Evolutionary conservation across 2,113 vertebrate genomes (phyloP).

Genomic region (Calyptommatus sinebrachiatus): DNA sequence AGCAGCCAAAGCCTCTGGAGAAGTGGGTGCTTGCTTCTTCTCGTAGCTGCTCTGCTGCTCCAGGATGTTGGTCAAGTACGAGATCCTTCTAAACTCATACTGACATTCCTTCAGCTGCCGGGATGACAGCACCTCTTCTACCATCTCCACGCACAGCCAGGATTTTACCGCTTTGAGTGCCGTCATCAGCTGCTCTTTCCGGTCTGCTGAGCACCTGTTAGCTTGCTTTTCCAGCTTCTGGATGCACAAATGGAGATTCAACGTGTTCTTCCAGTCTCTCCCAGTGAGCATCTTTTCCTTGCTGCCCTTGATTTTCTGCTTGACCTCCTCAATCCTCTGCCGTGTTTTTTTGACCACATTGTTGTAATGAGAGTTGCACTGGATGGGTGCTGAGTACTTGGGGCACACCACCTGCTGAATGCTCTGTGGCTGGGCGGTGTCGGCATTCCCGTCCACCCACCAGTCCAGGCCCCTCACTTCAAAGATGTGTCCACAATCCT

Average conservation of each 20-base stretch:
- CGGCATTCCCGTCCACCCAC: slow-evolving; percentile 29
- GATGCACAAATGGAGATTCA: slow-evolving; percentile 15
- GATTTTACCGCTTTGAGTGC: background rate
- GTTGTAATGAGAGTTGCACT: slow-evolving; percentile 39
- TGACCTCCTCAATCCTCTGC: slow-evolving; percentile 38
- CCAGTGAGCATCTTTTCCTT: background rate
- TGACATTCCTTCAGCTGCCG: slow-evolving; percentile 4
- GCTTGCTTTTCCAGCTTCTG: slow-evolving; percentile 5
- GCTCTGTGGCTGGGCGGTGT: background rate
- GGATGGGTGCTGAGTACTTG: slow-evolving; percentile 45
- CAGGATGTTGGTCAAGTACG: slow-evolving; percentile 3
- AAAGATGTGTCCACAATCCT: slow-evolving; percentile 51
- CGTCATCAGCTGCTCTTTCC: background rate
- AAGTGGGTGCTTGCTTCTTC: background rate
- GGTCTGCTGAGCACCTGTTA: background rate
- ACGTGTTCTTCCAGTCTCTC: slow-evolving; percentile 1
- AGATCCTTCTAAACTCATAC: background rate
- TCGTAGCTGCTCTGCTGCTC: background rate
- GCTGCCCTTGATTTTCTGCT: slow-evolving; percentile 21
- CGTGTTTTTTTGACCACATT: slow-evolving; percentile 28
- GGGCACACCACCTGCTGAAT: slow-evolving; percentile 45
- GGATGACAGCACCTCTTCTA: background rate
- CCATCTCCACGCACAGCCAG: background rate
- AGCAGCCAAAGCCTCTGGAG: fast-evolving
- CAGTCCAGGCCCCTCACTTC: slow-evolving; percentile 45